Evolutionary conservation across 2,797 vertebrate genomes (phyloP).

Genomic region (Scleropages formosus): DNA sequence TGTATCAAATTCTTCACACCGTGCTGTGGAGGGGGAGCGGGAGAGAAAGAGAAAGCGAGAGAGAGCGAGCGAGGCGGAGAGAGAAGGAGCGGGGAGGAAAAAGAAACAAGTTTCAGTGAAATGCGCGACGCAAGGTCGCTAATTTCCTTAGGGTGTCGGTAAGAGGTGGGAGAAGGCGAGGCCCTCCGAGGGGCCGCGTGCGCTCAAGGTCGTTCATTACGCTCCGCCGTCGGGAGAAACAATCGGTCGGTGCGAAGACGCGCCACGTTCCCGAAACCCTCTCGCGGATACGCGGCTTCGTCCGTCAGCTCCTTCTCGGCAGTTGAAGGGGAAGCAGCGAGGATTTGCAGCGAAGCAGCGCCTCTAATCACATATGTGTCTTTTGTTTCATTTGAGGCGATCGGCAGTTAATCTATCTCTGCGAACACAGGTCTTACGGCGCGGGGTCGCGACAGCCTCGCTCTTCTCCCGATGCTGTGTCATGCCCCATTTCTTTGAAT

Average conservation of each 20-base stretch:
- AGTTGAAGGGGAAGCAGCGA: not conserved
- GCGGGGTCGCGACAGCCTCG: not conserved
- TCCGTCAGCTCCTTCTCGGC: not conserved
- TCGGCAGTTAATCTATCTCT: slow-evolving; percentile 14
- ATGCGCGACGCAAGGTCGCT: slow-evolving; percentile 78
- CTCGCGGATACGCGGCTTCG: not conserved
- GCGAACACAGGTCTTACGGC: slow-evolving; percentile 3
- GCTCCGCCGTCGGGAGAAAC: slow-evolving; percentile 73
- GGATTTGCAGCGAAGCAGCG: not conserved
- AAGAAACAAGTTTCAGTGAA: slow-evolving; percentile 90
- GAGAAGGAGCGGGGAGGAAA: slow-evolving; percentile 53
- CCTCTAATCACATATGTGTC: slow-evolving; percentile 13
- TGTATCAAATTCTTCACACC: slow-evolving; percentile 93
- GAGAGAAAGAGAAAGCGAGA: not conserved
- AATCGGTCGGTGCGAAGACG: slow-evolving; percentile 56
- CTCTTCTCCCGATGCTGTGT: slow-evolving; percentile 12
- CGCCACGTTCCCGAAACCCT: not conserved
- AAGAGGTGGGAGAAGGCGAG: slow-evolving; percentile 56
- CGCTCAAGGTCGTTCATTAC: slow-evolving; percentile 80
- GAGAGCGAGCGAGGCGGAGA: slow-evolving; percentile 33
- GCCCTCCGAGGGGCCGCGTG: slow-evolving; percentile 71
- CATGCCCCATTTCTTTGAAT: slow-evolving; percentile 28
- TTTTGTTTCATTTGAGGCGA: slow-evolving; percentile 7
- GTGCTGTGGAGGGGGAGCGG: slow-evolving; percentile 47
- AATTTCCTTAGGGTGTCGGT: slow-evolving; percentile 88